Percentiles rank a stretch among this genome's conserved stretches.
phyloP scores from a whole-genome alignment of 2,888 invertebrate genomes.

The Hypena proboscidalis region DNA sequence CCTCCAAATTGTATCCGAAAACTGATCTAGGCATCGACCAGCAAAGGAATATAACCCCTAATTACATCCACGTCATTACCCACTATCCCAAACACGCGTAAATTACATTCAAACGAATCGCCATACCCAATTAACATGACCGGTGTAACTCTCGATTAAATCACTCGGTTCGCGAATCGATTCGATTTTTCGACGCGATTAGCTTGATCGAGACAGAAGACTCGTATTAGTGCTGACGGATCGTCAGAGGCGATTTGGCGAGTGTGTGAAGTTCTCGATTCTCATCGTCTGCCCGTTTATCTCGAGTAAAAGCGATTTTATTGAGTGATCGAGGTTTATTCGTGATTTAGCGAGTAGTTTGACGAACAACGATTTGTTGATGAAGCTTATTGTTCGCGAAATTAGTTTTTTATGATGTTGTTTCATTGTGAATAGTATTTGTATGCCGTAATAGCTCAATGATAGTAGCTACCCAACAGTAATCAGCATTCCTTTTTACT shows the following conservation, averaged over 20 bases:
- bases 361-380: conserved; percentile 12
- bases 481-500: too few relatives aligned
- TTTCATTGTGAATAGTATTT: too few relatives aligned
- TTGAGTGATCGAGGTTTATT: conserved; percentile 37
- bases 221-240: conserved; percentile 68
- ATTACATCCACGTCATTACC: conserved; percentile 39
- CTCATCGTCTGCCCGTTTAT: conserved; percentile 34
- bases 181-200: conserved; percentile 69
- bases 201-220: conserved; percentile 69
- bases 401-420: conserved; percentile 1
- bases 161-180: conserved; percentile 59
- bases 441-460: too few relatives aligned
- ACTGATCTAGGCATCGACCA: neutral
- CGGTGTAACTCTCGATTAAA: conserved; percentile 49
- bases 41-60: conserved; percentile 16
- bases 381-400: neutral
- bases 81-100: conserved; percentile 34
- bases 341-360: conserved; percentile 15
- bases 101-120: conserved; percentile 39
- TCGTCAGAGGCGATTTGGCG: conserved; percentile 48
- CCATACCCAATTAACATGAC: conserved; percentile 41
- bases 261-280: conserved; percentile 44
- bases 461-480: too few relatives aligned
- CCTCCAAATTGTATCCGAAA: neutral
- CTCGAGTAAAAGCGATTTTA: conserved; percentile 36